Conservation (phyloP, 2,113 vertebrate species). For the Etheostoma cragini region DNA sequence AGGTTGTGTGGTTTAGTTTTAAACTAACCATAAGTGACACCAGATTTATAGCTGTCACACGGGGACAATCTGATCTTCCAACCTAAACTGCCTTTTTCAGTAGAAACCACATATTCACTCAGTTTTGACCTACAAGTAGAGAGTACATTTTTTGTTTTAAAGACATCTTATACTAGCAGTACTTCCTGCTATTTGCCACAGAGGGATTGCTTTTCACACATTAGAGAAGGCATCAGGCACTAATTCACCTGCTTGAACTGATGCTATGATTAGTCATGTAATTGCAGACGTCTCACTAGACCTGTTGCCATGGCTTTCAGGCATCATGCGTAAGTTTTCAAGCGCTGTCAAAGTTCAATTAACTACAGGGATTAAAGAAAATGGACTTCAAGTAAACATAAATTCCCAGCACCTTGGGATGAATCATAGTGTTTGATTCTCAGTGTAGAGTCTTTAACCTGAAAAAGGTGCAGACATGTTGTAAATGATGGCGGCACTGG, state of each 20-base stretch:
- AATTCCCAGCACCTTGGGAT: constrained; percentile 10
- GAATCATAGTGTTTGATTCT: not conserved
- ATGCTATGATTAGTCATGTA: constrained; percentile 71
- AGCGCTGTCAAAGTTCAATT: constrained; percentile 31
- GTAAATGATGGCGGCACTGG: too few species aligned
- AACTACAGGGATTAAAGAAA: constrained; percentile 52
- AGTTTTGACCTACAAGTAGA: not conserved
- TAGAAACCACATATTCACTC: not conserved
- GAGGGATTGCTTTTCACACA: constrained; percentile 25
- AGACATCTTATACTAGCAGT: not conserved
- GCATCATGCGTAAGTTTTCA: constrained; percentile 3
- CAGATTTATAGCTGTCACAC: not conserved
- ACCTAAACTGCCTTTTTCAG: not conserved
- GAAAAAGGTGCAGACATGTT: not conserved
- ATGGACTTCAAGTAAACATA: constrained; percentile 48
- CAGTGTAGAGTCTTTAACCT: not conserved
- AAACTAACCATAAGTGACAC: constrained; percentile 1
- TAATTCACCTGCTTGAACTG: constrained; percentile 67
- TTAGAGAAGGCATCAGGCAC: constrained; percentile 32
- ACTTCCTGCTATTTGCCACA: constrained; percentile 20
- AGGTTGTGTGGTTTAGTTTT: not conserved
- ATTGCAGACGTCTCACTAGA: constrained; percentile 62
- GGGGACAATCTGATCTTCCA: not conserved
- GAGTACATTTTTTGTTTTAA: not conserved
- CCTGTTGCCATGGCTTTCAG: constrained; percentile 73